These are phyloP conservation scores for Drusus annulatus DNA, from an alignment of 1,140 invertebrate genomes.

Conservation along the genomic window DNA sequence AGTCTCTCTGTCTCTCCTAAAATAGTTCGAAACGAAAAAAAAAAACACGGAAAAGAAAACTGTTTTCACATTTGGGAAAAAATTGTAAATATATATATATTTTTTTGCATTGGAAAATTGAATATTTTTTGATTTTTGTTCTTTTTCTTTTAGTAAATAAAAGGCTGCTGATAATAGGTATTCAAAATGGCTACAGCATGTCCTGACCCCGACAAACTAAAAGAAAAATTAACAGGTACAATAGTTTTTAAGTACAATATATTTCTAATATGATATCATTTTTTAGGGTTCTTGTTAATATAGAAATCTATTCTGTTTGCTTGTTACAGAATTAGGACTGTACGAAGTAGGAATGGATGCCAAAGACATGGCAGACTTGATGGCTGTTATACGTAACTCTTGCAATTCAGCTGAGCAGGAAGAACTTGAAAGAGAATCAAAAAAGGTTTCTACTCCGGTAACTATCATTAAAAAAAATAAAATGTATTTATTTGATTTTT, in stretches of 20 bases:
- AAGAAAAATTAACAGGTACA: conserved; percentile 30
- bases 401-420: conserved; percentile 64
- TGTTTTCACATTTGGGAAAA: too few species aligned
- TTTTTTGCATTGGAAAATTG: background rate
- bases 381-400: conserved; percentile 68
- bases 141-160: background rate
- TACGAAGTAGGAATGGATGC: conserved; percentile 67
- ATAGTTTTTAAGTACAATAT: background rate
- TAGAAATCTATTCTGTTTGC: too few species aligned
- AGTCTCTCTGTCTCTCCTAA: background rate
- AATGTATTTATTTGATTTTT: too few species aligned
- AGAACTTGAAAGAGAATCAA: conserved; percentile 54
- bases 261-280: too few species aligned
- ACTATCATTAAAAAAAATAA: background rate
- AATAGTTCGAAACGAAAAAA: too few species aligned
- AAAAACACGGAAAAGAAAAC: too few species aligned
- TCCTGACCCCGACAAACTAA: conserved; percentile 8
- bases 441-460: conserved; percentile 5
- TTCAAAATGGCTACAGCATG: conserved; percentile 23
- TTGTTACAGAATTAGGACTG: conserved; percentile 64
- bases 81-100: background rate
- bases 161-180: background rate
- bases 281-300: too few species aligned
- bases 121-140: background rate
- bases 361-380: conserved; percentile 67